Base-by-base conservation (phyloP, 1,140 invertebrate species). In the Halesus radiatus region DNA sequence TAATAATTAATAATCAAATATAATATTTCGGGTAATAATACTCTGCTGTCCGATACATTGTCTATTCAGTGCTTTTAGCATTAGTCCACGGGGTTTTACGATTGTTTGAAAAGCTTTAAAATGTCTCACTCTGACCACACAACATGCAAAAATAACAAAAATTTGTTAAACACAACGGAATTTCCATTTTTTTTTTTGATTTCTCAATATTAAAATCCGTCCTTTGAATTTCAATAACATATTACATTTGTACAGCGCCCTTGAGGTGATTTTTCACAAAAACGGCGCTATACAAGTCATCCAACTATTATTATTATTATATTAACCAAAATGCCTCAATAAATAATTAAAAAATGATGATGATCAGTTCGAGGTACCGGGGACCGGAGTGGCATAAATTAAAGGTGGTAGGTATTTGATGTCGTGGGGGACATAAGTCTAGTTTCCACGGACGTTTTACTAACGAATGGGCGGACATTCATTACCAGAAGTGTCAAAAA, bases 401-500 rank as follows among this genome's bases (percentile, higher is more conserved):
- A 45, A 45, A 45, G 10, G 37, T 45, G 37, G 37, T 45, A 45
- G 37, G 37, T 45, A 13, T 45, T 45, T 1, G 8, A 45, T 45
- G 37, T 8, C 3, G 32, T 4, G 7, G 7, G 32, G 32, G 32
- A 37, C 7, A 37, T 37, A 37, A 7, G 37, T 45, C 37, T 45
- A 13, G 80, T 81, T 81, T 79, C 77, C 80, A 81, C 80, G 80
- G 80, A 79, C 80, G 80, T 81, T 79, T 45, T 76, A 81, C 80
- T 81, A 81, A 81, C 80, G 80, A 81, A 81, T 81, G 77, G 80
- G 80, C 80, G 80, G 80, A 79, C 80, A 81, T 81, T 81, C 77
- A 79, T 81, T 81, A 81, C 70, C 37, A 45, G 18, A 54, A 16
- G 80, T 81, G 75, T 78, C 74, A 76, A 20, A 60, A 60, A n/a